Conservation (phyloP, 2,888 invertebrate species). For the Clanis bilineata region DNA sequence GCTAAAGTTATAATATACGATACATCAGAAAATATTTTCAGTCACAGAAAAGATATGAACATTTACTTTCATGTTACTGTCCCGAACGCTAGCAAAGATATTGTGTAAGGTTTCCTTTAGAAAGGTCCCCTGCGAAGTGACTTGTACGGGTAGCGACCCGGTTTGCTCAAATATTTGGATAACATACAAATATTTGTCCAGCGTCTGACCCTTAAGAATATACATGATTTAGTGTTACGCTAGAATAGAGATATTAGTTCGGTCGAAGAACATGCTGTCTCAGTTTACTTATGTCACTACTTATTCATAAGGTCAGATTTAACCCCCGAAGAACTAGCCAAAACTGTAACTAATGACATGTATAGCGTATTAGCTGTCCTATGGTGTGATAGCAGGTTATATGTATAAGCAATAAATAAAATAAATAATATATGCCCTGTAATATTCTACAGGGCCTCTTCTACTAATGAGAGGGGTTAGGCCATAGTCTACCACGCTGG, state of each 20-base stretch:
- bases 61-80: background rate
- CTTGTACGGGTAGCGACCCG: background rate
- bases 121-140: background rate
- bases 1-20: background rate
- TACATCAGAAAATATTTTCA: background rate
- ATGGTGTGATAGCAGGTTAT: too few relatives aligned
- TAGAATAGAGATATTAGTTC: background rate
- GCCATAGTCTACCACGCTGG: too few relatives aligned
- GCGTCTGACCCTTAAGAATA: background rate
- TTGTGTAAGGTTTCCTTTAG: background rate
- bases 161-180: background rate
- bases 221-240: background rate
- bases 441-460: too few relatives aligned
- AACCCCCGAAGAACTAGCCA: too few relatives aligned
- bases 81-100: background rate
- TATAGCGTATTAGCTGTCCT: too few relatives aligned
- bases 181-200: constrained; percentile 1
- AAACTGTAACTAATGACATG: too few relatives aligned
- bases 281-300: background rate
- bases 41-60: background rate
- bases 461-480: too few relatives aligned
- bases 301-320: background rate
- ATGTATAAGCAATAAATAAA: too few relatives aligned
- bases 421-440: too few relatives aligned
- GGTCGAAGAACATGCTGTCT: too few relatives aligned